Conservation (phyloP, 2,888 invertebrate genomes). For the Ectropis crepuscularia region DNA sequence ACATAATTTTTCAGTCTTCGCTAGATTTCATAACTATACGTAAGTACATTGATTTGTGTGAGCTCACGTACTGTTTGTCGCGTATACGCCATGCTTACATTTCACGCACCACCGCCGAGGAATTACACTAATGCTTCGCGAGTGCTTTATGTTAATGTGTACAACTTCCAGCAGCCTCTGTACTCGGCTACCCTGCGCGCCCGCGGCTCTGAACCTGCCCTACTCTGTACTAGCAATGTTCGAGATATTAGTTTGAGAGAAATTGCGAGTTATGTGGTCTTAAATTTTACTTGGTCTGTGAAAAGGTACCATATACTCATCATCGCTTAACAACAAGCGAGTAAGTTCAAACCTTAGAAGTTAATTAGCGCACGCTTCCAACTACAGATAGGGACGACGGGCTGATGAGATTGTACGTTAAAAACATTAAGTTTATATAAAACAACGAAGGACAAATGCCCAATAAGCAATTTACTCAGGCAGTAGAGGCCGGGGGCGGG, state of each 20-base stretch:
- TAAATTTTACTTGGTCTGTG: no score
- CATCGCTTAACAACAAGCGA: no score
- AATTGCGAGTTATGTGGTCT: neutral
- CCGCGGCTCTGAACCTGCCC: slow-evolving; percentile 1
- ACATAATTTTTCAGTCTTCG: no score
- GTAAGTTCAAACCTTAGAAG: no score
- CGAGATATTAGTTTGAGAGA: neutral
- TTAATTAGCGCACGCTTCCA: no score
- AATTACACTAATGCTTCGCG: slow-evolving; percentile 24
- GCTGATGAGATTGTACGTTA: no score
- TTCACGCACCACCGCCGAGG: slow-evolving; percentile 18
- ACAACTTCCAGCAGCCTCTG: slow-evolving; percentile 20
- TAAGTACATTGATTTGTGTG: neutral
- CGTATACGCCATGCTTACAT: slow-evolving; percentile 2
- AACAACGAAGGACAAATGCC: no score
- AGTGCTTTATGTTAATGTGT: slow-evolving; percentile 31
- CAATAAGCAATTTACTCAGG: no score
- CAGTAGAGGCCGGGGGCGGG: neutral
- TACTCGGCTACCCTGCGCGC: slow-evolving; percentile 1
- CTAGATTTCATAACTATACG: no score
- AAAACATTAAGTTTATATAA: no score
- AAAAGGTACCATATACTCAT: no score
- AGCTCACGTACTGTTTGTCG: slow-evolving; percentile 13
- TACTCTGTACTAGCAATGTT: neutral
- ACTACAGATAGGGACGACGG: no score